These are phyloP conservation scores for Meleagris gallopavo DNA, from an alignment of 2,113 vertebrate genomes.

Conservation along the genomic window DNA sequence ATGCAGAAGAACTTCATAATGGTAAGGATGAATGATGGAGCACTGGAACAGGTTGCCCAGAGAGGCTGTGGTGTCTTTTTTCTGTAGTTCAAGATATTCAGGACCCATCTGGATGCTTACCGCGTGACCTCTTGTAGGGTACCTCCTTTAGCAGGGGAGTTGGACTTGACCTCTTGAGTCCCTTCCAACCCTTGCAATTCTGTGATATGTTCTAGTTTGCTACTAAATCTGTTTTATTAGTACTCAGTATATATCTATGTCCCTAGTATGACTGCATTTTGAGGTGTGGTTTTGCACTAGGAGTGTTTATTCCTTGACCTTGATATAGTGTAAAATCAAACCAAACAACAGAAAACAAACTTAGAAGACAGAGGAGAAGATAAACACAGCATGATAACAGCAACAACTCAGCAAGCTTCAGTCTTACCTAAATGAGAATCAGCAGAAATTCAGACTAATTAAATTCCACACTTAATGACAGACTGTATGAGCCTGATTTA, in stretches of 20 bases:
- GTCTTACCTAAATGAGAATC: constrained; percentile 52
- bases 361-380: background rate
- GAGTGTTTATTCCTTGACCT: background rate
- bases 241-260: background rate
- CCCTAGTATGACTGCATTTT: background rate
- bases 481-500: constrained; percentile 31
- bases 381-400: background rate
- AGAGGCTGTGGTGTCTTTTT: too few relatives aligned
- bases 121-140: too few relatives aligned
- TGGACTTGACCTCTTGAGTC: too few relatives aligned
- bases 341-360: background rate
- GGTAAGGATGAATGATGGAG: too few relatives aligned
- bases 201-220: background rate
- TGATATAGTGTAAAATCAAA: background rate
- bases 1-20: too few relatives aligned
- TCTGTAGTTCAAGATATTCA: too few relatives aligned
- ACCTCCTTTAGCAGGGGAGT: too few relatives aligned
- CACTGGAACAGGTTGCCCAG: too few relatives aligned
- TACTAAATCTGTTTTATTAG: background rate
- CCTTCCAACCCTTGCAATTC: too few relatives aligned
- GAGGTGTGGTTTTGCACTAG: background rate
- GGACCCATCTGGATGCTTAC: too few relatives aligned
- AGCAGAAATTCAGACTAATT: background rate
- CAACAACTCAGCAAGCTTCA: constrained; percentile 37
- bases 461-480: constrained; percentile 32